Conservation (phyloP, 1,140 invertebrate species). For the Acyrthosiphon pisum region DNA sequence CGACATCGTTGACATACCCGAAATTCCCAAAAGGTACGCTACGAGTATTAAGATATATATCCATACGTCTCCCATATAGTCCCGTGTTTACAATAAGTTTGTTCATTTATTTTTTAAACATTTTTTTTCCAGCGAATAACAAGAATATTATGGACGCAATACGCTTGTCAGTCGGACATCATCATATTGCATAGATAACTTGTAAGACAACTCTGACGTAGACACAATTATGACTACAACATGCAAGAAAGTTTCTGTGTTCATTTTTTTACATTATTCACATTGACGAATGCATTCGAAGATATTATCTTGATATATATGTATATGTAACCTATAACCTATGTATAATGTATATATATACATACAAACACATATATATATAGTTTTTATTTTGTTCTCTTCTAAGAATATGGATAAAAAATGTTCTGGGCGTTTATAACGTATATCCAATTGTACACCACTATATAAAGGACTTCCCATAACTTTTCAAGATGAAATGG, state of each 20-base stretch:
- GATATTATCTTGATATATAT: neutral
- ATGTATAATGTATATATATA: neutral
- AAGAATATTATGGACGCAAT: neutral
- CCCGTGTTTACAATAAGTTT: neutral
- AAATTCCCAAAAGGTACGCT: conserved; percentile 39
- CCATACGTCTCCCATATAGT: neutral
- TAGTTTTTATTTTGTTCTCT: neutral
- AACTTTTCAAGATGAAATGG: neutral
- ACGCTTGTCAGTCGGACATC: neutral
- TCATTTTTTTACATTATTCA: neutral
- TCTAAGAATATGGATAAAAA: neutral
- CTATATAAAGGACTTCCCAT: neutral
- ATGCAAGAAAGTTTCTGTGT: neutral
- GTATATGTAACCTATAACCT: too few species aligned
- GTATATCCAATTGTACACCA: neutral
- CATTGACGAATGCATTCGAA: neutral
- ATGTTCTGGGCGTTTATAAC: conserved; percentile 8
- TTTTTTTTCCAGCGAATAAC: neutral
- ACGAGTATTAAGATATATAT: neutral
- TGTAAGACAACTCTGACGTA: too few species aligned
- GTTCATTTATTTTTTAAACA: neutral
- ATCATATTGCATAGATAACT: neutral
- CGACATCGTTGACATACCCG: conserved; percentile 21
- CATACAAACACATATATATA: neutral
- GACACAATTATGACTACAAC: neutral